Evolutionary conservation across 2,797 vertebrate genomes (phyloP).

Genomic region (Syncerus caffer): DNA sequence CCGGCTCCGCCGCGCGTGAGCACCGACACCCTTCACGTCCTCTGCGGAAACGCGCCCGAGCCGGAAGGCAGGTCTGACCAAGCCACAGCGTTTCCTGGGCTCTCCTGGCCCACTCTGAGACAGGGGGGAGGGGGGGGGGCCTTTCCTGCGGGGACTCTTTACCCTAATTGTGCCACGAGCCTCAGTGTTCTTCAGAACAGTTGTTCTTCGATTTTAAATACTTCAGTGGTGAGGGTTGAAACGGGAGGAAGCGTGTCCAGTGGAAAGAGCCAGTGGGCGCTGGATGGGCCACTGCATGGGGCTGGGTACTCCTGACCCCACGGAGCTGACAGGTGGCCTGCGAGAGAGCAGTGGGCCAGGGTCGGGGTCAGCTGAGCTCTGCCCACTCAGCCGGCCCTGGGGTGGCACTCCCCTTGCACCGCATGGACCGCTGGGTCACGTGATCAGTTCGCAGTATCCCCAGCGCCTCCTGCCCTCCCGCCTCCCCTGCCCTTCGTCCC

Average conservation of each 20-base stretch:
- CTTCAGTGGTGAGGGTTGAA: slow-evolving; percentile 47
- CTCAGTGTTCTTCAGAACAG: slow-evolving; percentile 40
- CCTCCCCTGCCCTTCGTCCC: fast-evolving
- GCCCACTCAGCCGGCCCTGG: fast-evolving
- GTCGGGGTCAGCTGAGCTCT: background rate
- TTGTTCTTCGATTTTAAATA: slow-evolving; percentile 61
- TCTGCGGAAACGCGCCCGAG: background rate
- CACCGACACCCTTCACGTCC: slow-evolving; percentile 1
- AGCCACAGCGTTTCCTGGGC: background rate
- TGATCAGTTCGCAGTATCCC: fast-evolving
- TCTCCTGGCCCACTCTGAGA: background rate
- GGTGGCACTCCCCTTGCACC: fast-evolving
- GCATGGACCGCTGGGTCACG: fast-evolving
- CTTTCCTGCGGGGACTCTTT: background rate
- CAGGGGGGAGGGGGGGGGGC: no score
- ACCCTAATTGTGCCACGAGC: slow-evolving; percentile 22
- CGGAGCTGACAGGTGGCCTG: fast-evolving
- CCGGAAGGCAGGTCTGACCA: background rate
- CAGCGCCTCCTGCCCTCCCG: background rate
- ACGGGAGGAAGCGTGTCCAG: background rate
- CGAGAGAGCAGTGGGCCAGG: fast-evolving
- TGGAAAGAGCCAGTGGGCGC: background rate
- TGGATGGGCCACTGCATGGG: fast-evolving
- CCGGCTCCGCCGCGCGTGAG: fast-evolving
- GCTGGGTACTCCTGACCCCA: fast-evolving